A percentile compares a stretch with the other conserved stretches of the same genome.
Evolutionary conservation across 2,888 invertebrate species (phyloP).

Genomic region (Megalurothrips usitatus): DNA sequence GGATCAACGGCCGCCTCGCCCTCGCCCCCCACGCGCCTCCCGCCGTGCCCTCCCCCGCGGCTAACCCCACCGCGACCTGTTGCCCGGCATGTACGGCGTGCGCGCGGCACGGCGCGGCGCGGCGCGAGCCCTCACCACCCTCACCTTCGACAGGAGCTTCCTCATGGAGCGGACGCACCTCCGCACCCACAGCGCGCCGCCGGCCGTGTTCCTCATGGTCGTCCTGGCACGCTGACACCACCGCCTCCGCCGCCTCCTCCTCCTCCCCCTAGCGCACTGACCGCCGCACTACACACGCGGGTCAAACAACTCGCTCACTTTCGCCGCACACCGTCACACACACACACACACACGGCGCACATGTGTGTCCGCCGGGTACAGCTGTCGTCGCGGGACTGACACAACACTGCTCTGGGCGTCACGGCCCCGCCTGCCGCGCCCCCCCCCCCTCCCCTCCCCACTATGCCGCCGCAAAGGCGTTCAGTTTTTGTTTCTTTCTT

Average conservation of each 20-base stretch:
- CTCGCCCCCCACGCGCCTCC: background rate
- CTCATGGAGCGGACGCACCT: background rate
- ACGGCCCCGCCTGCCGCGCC: background rate
- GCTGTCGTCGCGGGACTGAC: background rate
- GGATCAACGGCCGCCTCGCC: background rate
- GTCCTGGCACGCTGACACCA: background rate
- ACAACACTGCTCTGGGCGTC: background rate
- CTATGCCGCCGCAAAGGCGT: background rate
- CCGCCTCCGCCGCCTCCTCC: too few species aligned
- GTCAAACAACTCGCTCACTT: too few species aligned
- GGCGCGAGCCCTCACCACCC: background rate
- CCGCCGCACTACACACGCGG: too few species aligned
- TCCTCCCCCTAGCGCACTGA: background rate
- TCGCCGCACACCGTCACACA: too few species aligned
- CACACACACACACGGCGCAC: too few species aligned
- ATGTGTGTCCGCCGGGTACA: too few species aligned
- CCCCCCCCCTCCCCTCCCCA: background rate
- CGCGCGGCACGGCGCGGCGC: background rate
- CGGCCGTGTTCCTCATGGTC: background rate
- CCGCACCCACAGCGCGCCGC: background rate
- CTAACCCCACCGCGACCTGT: background rate
- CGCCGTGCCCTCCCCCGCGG: background rate
- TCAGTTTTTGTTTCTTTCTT: background rate
- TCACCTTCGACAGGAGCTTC: conserved; percentile 1
- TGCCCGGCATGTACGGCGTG: too few species aligned